Conservation (phyloP, 2,888 invertebrate genomes). For the Lasioglossum vierecki region DNA sequence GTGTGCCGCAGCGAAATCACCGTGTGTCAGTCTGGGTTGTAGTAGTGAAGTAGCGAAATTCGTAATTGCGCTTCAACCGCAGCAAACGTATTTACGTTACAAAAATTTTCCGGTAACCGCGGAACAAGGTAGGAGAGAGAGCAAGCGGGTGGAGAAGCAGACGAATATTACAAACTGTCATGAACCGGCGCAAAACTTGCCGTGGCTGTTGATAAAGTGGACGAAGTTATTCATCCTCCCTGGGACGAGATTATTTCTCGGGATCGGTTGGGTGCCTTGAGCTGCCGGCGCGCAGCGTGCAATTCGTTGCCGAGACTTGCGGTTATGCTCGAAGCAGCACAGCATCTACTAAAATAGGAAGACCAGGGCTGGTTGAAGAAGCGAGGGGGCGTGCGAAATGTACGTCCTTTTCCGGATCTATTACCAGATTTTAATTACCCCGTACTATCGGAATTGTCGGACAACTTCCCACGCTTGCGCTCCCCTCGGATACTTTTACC, state of each 20-base stretch:
- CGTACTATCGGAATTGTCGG: neutral
- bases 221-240: slow-evolving; percentile 52
- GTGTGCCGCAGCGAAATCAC: neutral
- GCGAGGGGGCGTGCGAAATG: neutral
- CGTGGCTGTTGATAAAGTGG: slow-evolving; percentile 49
- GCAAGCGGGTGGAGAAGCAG: neutral
- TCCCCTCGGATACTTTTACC: slow-evolving; percentile 30
- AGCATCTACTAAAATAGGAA: slow-evolving; percentile 8
- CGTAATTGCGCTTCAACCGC: slow-evolving; percentile 50
- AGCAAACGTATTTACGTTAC: slow-evolving; percentile 38
- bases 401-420: slow-evolving; percentile 40
- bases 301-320: slow-evolving; percentile 38
- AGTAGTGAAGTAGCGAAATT: slow-evolving; percentile 17
- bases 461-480: neutral
- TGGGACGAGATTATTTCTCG: slow-evolving; percentile 59
- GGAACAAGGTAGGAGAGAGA: slow-evolving; percentile 1
- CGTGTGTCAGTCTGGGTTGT: neutral
- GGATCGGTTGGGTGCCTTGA: slow-evolving; percentile 46
- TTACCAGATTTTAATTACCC: slow-evolving; percentile 40
- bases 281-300: slow-evolving; percentile 41
- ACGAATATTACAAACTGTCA: slow-evolving; percentile 51
- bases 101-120: slow-evolving; percentile 36
- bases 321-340: slow-evolving; percentile 39
- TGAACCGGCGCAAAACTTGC: slow-evolving; percentile 57
- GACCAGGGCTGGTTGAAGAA: neutral